Evolutionary conservation across 2,888 invertebrate species (phyloP), one percentile per base, ranked within the genome.

Genomic region (Resseliella maxima): DNA sequence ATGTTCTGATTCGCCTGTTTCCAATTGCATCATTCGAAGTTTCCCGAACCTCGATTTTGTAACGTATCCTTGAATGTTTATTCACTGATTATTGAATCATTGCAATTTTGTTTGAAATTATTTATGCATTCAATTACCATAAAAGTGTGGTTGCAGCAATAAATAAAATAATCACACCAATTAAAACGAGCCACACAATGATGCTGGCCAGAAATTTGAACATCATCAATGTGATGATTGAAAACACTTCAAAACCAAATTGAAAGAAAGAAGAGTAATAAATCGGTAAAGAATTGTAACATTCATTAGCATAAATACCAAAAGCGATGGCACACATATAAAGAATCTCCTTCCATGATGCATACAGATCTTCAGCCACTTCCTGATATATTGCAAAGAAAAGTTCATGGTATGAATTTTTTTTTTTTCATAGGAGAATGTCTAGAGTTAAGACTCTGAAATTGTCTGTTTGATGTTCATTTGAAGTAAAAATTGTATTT

Each of bases 171-270:
- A 92, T 90, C 12, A 92, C 92, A 18, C 92, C 92, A 72, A 92
- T 89, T 31, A 94, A 90, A 27, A 94, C 92, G n/a, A 93, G 88
- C 93, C 94, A 94, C 87, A 94, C 93, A 24, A 94, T 92, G 86
- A 93, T 89, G 86, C 92, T 93, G 31, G 93, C 94, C 87, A 94
- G 89, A 89, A 92, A 94, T 81, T 94, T 90, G 87, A 94, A 92
- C 38, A 94, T 90, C 24, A 93, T 88, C 86, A 94, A 89, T 86
- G 94, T 91, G 0, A 92, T 88, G 72, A 93, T 88, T 0, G 94
- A 93, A 86, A 93, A 90, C n/a, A 85, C 45, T 86, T 15, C n/a
- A 54, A 59, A n/a, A 64, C 54, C 31, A 24, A 18, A 64, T 41
- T n/a, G 36, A 10, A 81, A 81, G 18, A 81, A 35, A 35, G 35